These are phyloP conservation scores for Boulengeromyrus knoepffleri DNA, from an alignment of 2,113 vertebrate species.

Conservation along the genomic window DNA sequence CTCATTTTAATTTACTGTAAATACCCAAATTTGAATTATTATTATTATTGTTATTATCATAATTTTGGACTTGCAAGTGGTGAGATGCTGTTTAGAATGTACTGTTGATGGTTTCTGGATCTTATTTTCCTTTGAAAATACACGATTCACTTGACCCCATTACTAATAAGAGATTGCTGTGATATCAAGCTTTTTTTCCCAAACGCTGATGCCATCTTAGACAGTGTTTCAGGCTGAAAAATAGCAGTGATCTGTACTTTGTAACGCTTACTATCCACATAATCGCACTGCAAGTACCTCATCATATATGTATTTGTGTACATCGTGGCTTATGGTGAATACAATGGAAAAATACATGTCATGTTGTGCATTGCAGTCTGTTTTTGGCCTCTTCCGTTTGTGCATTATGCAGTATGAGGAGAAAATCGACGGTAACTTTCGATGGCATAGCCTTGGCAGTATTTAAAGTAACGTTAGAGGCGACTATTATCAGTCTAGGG, in stretches of 20 bases:
- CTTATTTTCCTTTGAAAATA: background rate
- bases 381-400: background rate
- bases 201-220: background rate
- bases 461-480: background rate
- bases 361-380: background rate
- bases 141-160: background rate
- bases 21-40: background rate
- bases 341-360: slow-evolving; percentile 8
- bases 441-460: background rate
- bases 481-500: background rate
- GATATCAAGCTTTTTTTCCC: background rate
- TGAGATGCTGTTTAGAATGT: background rate
- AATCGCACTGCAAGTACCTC: background rate
- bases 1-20: background rate
- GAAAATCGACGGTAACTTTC: background rate
- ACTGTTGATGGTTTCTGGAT: background rate
- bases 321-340: slow-evolving; percentile 2
- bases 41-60: background rate
- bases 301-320: background rate
- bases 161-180: background rate
- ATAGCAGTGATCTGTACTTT: background rate
- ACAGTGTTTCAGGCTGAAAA: background rate
- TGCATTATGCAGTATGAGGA: background rate
- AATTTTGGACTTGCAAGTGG: background rate
- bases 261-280: background rate